These are phyloP conservation scores for Limnephilus auricula DNA, from an alignment of 2,888 invertebrate species.

Conservation along the genomic window DNA sequence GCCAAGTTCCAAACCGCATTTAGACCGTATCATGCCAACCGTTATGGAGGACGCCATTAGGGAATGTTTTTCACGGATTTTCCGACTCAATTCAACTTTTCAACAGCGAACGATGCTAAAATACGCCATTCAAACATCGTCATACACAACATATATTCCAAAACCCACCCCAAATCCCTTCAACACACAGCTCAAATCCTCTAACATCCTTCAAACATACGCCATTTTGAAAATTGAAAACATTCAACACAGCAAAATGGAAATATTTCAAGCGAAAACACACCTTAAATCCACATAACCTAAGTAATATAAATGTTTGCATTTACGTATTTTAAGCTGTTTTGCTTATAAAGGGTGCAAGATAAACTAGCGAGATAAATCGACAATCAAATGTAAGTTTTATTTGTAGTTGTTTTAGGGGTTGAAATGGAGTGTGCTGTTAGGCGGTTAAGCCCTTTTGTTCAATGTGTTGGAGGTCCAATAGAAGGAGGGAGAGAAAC, in stretches of 20 bases:
- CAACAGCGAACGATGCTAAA: slow-evolving; percentile 36
- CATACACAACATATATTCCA: background rate
- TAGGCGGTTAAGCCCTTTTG: background rate
- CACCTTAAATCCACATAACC: background rate
- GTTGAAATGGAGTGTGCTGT: slow-evolving; percentile 46
- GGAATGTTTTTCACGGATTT: slow-evolving; percentile 64
- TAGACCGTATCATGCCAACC: slow-evolving; percentile 60
- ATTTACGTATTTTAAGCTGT: background rate
- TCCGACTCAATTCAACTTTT: slow-evolving; percentile 64
- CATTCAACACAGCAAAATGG: background rate
- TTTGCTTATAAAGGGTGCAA: too few species aligned
- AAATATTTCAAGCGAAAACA: background rate
- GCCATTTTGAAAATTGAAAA: slow-evolving; percentile 22
- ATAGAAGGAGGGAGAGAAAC: slow-evolving; percentile 57
- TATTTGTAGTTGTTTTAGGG: slow-evolving; percentile 24
- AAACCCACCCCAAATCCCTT: background rate
- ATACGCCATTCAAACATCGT: slow-evolving; percentile 32
- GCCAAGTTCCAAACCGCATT: slow-evolving; percentile 57
- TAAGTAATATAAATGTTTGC: background rate
- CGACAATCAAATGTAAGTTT: slow-evolving; percentile 21
- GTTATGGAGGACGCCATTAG: slow-evolving; percentile 59
- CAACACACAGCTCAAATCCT: background rate
- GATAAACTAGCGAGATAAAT: slow-evolving; percentile 40
- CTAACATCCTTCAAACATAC: slow-evolving; percentile 17
- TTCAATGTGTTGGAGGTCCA: slow-evolving; percentile 43